Evolutionary conservation across 1,140 invertebrate genomes (phyloP), one percentile per base, ranked within the genome.

Genomic region (Leucophenga varia): DNA sequence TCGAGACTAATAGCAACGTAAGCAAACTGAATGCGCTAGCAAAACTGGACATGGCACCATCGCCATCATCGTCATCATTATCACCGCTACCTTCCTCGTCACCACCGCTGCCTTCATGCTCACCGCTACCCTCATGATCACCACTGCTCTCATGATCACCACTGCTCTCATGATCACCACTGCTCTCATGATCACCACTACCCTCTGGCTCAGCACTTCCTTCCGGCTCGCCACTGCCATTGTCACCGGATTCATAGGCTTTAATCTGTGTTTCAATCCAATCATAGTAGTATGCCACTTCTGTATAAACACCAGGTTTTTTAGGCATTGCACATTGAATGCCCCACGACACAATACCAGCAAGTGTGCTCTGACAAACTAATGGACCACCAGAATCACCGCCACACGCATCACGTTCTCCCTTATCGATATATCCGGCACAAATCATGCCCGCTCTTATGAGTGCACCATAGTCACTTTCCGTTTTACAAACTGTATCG

Each of bases 331-430:
- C 88, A 59, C 88, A 91, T 2, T 79, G 78, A 37, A 79, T 79
- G 30, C 88, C 87, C 84, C 85, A 90, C 18, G 86, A 87, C 0
- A 84, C 82, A 12, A 89, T 68, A 9, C 88, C 88, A 18, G 81
- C 79, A 43, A 88, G 74, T 31, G 75, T 59, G 5, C 72, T 77
- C 25, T 74, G 54, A 51, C 76, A 77, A 9, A 80, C 67, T 43
- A 86, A 57, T 2, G 82, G 82, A 2, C 83, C 83, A 2, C 84
- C 84, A 20, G 82, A 84, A 57, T 85, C 83, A 53, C 79, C 70
- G 0, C 14, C 16, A 36, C 71, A 74, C 19, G 72, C 57, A 43
- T 74, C 72, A 2, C 43, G 43, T 36, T 64, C 54, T 3, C 71
- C 71, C 41, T 52, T n/a, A 28, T 59, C 50, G 40, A 60, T 10